A percentile compares a stretch with the other conserved stretches of the same genome.
Evolutionary conservation across 2,113 vertebrate species (phyloP).

Genomic region (Chroicocephalus ridibundus): DNA sequence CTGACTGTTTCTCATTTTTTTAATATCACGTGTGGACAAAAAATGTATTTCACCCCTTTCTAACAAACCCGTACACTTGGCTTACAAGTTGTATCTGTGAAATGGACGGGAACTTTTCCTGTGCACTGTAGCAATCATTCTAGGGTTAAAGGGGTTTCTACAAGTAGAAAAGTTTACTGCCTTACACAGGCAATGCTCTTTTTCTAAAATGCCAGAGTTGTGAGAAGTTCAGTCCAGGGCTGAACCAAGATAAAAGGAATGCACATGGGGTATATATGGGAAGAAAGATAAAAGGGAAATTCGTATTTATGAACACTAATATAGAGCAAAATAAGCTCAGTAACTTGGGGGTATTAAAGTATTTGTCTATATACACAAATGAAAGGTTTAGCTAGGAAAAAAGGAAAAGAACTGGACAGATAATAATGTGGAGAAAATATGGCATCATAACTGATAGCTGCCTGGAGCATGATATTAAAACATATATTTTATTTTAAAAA

Average conservation of each 20-base stretch:
- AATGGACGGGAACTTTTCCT: background rate
- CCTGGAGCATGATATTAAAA: conserved; percentile 14
- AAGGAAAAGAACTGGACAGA: background rate
- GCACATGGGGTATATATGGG: background rate
- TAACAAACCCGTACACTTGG: background rate
- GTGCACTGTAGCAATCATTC: background rate
- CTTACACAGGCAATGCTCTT: background rate
- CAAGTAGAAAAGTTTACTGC: background rate
- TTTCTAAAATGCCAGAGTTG: background rate
- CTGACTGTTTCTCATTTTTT: background rate
- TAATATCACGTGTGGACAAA: background rate
- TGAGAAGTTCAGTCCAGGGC: background rate
- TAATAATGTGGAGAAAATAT: conserved; percentile 4
- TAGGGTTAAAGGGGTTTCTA: background rate
- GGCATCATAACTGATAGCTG: background rate
- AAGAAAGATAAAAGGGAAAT: conserved; percentile 54
- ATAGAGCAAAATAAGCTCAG: conserved; percentile 18
- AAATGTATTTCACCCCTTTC: background rate
- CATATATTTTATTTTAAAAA: conserved; percentile 20
- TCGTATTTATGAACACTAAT: conserved; percentile 13
- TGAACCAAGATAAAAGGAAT: conserved; percentile 34
- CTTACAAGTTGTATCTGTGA: background rate
- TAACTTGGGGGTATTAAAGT: conserved; percentile 9
- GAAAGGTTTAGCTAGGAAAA: conserved; percentile 9
- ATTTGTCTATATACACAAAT: background rate